Conservation (phyloP, 2,113 vertebrate genomes). For the Isurus oxyrinchus region DNA sequence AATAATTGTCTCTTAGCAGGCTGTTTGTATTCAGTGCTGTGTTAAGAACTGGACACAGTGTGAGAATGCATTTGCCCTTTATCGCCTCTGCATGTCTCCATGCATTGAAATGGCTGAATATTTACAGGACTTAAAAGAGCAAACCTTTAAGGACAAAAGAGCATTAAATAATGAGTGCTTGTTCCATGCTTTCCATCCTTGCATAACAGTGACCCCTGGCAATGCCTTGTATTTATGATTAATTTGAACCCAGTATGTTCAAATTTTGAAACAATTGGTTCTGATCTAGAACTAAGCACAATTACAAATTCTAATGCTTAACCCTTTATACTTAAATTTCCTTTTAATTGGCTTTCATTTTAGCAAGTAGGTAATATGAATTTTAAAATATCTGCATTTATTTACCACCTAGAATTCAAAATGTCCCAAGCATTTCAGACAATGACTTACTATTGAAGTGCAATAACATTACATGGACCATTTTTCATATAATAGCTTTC, state of each 20-base stretch:
- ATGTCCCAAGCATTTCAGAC: neutral
- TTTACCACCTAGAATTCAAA: neutral
- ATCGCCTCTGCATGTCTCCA: neutral
- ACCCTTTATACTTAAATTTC: neutral
- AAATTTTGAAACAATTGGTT: neutral
- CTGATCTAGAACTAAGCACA: neutral
- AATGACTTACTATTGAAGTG: neutral
- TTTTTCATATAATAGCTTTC: neutral
- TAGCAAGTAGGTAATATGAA: neutral
- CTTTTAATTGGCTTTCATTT: neutral
- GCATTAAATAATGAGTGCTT: neutral
- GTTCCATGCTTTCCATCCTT: neutral
- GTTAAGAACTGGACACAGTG: neutral
- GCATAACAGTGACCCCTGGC: neutral
- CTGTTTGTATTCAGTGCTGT: neutral
- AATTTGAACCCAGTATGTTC: neutral
- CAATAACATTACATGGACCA: neutral
- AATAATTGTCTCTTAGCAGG: neutral
- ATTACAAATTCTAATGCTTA: neutral
- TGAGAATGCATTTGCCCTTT: neutral
- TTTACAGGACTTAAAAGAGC: neutral
- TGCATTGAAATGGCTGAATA: neutral
- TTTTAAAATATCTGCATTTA: neutral
- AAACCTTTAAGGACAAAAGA: neutral
- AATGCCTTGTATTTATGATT: neutral